phyloP scores from a whole-genome alignment of 1,140 invertebrate genomes.

The Drosophila fuyamai region DNA sequence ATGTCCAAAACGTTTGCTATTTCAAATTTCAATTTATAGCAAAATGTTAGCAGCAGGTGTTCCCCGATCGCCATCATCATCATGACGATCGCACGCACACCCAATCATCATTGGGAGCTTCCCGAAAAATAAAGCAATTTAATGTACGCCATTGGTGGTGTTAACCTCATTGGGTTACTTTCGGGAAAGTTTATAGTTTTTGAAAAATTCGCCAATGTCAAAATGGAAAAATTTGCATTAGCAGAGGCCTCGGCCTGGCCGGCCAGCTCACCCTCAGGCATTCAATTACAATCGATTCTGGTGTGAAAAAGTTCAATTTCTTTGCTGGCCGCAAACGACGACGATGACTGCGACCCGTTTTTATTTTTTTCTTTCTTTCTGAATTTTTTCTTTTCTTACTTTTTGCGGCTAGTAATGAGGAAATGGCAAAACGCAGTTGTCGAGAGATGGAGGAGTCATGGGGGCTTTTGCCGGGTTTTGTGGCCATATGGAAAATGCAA shows the following conservation, averaged over 20 bases:
- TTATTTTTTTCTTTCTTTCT: slow-evolving; percentile 27
- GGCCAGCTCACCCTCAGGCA: slow-evolving; percentile 69
- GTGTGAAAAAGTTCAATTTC: slow-evolving; percentile 83
- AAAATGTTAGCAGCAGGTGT: slow-evolving; percentile 80
- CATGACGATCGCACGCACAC: slow-evolving; percentile 16
- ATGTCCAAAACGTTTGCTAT: slow-evolving; percentile 53
- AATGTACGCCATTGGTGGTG: slow-evolving; percentile 79
- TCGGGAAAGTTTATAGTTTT: slow-evolving; percentile 60
- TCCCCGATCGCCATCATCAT: slow-evolving; percentile 32
- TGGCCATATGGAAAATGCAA: slow-evolving; percentile 83
- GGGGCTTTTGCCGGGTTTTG: slow-evolving; percentile 35
- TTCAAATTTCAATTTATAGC: slow-evolving; percentile 74
- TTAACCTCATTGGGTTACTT: slow-evolving; percentile 66
- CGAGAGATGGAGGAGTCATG: slow-evolving; percentile 37
- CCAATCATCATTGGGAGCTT: slow-evolving; percentile 14
- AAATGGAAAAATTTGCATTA: slow-evolving; percentile 80
- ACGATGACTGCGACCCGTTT: slow-evolving; percentile 67
- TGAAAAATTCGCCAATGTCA: slow-evolving; percentile 80
- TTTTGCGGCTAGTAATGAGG: slow-evolving; percentile 76
- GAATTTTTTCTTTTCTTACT: slow-evolving; percentile 12
- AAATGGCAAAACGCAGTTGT: slow-evolving; percentile 80
- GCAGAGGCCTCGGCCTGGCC: slow-evolving; percentile 47
- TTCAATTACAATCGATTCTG: slow-evolving; percentile 84
- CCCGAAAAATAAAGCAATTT: slow-evolving; percentile 75
- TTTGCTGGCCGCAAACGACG: slow-evolving; percentile 68